Evolutionary conservation across 2,888 invertebrate species (phyloP).

Genomic region (Schizaphis graminum): DNA sequence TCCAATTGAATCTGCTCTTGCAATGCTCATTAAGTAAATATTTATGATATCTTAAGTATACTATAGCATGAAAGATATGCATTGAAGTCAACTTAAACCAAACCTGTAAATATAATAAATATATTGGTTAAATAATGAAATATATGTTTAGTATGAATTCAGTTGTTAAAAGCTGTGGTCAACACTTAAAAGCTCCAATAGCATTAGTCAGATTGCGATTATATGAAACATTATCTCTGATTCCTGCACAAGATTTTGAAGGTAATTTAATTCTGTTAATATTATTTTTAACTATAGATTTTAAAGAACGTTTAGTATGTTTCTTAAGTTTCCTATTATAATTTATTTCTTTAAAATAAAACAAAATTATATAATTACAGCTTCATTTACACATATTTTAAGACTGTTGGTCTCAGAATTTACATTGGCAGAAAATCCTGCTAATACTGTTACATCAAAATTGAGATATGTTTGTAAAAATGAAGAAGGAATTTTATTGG

Average conservation of each 20-base stretch:
- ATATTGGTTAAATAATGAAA: constrained; percentile 30
- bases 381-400: constrained; percentile 87
- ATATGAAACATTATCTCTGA: constrained; percentile 86
- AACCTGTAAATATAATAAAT: neutral
- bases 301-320: neutral
- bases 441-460: constrained; percentile 90
- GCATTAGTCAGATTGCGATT: constrained; percentile 93
- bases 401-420: constrained; percentile 95
- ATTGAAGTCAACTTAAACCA: neutral
- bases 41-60: neutral
- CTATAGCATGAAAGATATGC: neutral
- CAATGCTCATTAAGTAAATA: constrained; percentile 92
- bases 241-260: constrained; percentile 86
- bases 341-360: neutral
- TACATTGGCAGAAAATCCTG: constrained; percentile 92
- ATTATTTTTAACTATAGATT: neutral
- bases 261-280: constrained; percentile 71
- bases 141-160: constrained; percentile 79
- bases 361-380: constrained; percentile 70
- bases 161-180: constrained; percentile 89
- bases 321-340: constrained; percentile 60
- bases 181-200: constrained; percentile 92
- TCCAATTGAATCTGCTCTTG: constrained; percentile 95
- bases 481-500: constrained; percentile 91
- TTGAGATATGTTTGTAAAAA: constrained; percentile 87